A percentile compares a stretch with the other conserved stretches of the same genome.
Conservation (phyloP, 2,797 vertebrate genomes). For the Lycodopsis pacificus region DNA sequence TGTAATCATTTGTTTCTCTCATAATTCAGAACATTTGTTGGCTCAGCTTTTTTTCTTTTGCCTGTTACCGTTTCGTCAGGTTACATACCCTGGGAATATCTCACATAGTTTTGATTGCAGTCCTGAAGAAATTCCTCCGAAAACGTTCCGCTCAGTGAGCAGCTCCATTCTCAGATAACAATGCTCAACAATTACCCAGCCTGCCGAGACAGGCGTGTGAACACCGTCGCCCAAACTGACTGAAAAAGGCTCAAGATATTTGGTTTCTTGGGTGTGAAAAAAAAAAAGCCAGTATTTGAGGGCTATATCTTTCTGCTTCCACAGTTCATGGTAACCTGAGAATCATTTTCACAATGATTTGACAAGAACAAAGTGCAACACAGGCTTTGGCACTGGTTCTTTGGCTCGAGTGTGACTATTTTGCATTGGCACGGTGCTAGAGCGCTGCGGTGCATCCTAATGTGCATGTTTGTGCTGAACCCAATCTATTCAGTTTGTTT, state of each 20-base stretch:
- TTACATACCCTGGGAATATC: constrained; percentile 55
- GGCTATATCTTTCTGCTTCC: constrained; percentile 17
- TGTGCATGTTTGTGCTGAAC: constrained; percentile 38
- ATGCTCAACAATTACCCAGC: constrained; percentile 41
- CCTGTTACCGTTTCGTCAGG: constrained; percentile 43
- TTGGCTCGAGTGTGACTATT: constrained; percentile 12
- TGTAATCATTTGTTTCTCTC: constrained; percentile 18
- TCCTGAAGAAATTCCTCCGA: constrained; percentile 37
- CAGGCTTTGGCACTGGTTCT: constrained; percentile 31
- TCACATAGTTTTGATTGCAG: constrained; percentile 40
- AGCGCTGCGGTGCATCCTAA: constrained; percentile 39
- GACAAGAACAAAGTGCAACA: constrained; percentile 50
- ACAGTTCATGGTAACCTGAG: constrained; percentile 47
- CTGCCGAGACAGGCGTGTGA: constrained; percentile 50
- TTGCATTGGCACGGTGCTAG: constrained; percentile 15
- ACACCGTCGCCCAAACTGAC: constrained; percentile 33
- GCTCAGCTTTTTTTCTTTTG: constrained; percentile 35
- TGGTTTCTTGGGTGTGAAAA: constrained; percentile 41
- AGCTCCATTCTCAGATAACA: constrained; percentile 61
- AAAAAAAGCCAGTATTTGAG: neutral
- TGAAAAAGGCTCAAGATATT: constrained; percentile 37
- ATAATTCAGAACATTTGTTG: constrained; percentile 60
- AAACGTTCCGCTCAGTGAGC: constrained; percentile 35
- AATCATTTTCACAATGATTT: constrained; percentile 31
- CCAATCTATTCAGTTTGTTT: constrained; percentile 36